Evolutionary conservation across 2,888 invertebrate species (phyloP), one percentile per base, ranked within the genome.

Genomic region (Tenthredo amoena): DNA sequence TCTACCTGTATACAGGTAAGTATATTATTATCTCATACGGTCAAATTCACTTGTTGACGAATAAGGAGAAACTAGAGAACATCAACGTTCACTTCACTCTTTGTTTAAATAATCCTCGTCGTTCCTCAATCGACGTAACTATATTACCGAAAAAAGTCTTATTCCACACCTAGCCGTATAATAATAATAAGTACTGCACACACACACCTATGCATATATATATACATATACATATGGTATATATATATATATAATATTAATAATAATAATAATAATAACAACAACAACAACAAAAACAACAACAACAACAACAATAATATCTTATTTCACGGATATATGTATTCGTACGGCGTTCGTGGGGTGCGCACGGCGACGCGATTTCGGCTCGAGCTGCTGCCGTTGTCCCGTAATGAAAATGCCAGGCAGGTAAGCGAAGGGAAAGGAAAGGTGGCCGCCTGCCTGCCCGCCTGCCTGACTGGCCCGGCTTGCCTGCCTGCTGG

Each of bases 391-490:
- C 81, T 85, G 77, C 85, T 85, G 85, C 85, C 85, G 85, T 82
- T 71, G 85, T 71, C 81, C 85, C 85, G 62, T 85, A 83, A 84
- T 87, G 88, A 88, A 88, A 87, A 89, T 87, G 86, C 87, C 88
- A 88, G 87, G 86, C 89, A 89, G 90, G 89, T 89, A 89, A 88
- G 87, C 88, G 88, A 90, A 91, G 91, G 92, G 91, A 92, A 92
- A 92, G 92, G 92, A 92, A 83, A 83, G 83, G 83, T 83, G 83
- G 83, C 65, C 83, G 83, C 79, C 79, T 81, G 79, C 79, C 79
- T 79, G 79, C 79, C 79, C 79, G 79, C 79, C 79, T 79, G 79
- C 79, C 79, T 79, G 79, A 81, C 90, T 89, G 89, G 88, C 88
- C 88, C 74, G 85, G 87, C 86, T 81, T 77, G 81, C 77, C 76